Conservation (phyloP, 2,888 invertebrate genomes). For the Apamea anceps region DNA sequence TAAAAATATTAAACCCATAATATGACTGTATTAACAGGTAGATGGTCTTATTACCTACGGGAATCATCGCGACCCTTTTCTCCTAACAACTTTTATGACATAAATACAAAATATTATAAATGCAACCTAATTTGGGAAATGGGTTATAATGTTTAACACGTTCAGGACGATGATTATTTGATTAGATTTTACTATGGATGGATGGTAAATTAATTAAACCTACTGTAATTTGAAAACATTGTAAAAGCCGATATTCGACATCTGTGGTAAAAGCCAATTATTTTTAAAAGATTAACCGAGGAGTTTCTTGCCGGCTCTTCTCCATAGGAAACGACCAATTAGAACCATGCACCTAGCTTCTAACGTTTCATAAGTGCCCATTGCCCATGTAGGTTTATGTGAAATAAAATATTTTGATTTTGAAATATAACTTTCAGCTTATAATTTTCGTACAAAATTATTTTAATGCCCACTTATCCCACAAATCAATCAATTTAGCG, state of each 20-base stretch:
- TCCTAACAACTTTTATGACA: slow-evolving; percentile 26
- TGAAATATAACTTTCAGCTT: too few species aligned
- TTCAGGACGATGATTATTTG: not conserved
- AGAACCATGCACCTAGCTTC: too few species aligned
- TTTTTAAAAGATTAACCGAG: too few species aligned
- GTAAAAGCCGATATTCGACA: too few species aligned
- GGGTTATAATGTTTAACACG: not conserved
- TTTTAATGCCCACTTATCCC: not conserved
- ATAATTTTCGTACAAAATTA: too few species aligned
- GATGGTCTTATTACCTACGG: slow-evolving; percentile 32
- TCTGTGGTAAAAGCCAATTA: too few species aligned
- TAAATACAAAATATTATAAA: slow-evolving; percentile 21
- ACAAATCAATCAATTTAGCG: not conserved
- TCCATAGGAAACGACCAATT: too few species aligned
- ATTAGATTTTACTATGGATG: not conserved
- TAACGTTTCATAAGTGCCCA: too few species aligned
- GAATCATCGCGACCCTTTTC: slow-evolving; percentile 44
- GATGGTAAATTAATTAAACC: not conserved
- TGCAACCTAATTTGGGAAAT: slow-evolving; percentile 5
- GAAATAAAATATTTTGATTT: too few species aligned
- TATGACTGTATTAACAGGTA: slow-evolving; percentile 35
- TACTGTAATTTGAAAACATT: too few species aligned
- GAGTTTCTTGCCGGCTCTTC: too few species aligned
- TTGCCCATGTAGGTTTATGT: too few species aligned
- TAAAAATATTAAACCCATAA: slow-evolving; percentile 19